phyloP scores from a whole-genome alignment of 2,113 vertebrate species.

The Dipodomys stephensi region DNA sequence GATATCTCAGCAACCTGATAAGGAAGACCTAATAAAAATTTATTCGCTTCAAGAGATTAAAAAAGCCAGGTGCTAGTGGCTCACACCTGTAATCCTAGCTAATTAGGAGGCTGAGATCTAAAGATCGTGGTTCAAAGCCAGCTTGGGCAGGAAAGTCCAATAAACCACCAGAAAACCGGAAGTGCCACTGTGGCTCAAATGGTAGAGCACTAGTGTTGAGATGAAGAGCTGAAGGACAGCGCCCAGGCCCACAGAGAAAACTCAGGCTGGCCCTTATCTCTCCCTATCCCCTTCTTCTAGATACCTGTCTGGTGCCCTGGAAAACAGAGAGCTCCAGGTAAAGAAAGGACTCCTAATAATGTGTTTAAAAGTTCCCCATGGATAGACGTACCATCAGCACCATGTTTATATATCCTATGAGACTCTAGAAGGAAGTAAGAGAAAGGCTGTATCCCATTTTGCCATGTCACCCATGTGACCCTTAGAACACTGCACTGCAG shows the following conservation, averaged over 20 bases:
- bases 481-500: too few relatives aligned
- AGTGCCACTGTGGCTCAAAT: too few relatives aligned
- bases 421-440: not conserved
- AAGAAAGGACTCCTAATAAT: not conserved
- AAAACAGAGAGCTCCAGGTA: not conserved
- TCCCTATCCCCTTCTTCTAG: not conserved
- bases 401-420: not conserved
- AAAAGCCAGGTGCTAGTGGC: not conserved
- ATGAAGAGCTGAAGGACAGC: too few relatives aligned
- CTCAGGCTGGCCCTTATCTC: not conserved
- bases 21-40: not conserved
- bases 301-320: not conserved
- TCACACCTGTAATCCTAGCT: too few relatives aligned
- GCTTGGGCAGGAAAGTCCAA: too few relatives aligned
- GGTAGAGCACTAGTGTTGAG: too few relatives aligned
- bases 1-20: not conserved
- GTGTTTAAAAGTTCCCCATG: not conserved
- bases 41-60: not conserved
- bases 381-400: not conserved
- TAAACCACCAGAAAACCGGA: too few relatives aligned
- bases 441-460: not conserved
- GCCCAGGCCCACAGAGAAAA: not conserved
- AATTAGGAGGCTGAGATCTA: too few relatives aligned
- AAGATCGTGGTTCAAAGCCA: too few relatives aligned
- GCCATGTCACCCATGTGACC: rapidly evolving